Conservation (phyloP, 1,140 invertebrate species). For the Drosophila mayri region DNA sequence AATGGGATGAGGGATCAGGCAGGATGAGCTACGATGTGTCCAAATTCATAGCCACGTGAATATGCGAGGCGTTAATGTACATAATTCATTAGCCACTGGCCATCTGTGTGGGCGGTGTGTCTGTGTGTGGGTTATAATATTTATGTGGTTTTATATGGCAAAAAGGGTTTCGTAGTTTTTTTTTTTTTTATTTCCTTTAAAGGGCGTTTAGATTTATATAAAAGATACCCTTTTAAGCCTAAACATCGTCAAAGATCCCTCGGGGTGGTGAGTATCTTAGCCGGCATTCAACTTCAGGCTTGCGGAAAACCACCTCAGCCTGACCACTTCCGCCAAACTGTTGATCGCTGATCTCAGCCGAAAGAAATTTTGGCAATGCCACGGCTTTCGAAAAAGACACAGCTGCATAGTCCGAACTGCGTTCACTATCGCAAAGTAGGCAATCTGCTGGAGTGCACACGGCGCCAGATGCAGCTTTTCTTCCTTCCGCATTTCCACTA, state of each 20-base stretch:
- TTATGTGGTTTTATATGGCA: conserved; percentile 2
- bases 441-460: conserved; percentile 69
- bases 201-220: too few species aligned
- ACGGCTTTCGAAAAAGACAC: conserved; percentile 59
- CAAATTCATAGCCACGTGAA: conserved; percentile 11
- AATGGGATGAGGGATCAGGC: neutral
- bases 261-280: conserved; percentile 89
- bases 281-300: conserved; percentile 75
- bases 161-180: neutral
- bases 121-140: conserved; percentile 7
- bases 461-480: neutral
- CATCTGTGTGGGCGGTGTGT: neutral
- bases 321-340: conserved; percentile 87
- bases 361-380: conserved; percentile 83
- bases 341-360: conserved; percentile 87
- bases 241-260: conserved; percentile 94
- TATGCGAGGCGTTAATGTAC: conserved; percentile 6
- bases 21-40: conserved; percentile 2
- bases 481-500: conserved; percentile 66
- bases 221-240: conserved; percentile 36
- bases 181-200: neutral
- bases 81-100: conserved; percentile 7
- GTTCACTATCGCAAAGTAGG: conserved; percentile 84
- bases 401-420: conserved; percentile 58
- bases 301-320: conserved; percentile 80